Base-by-base conservation (phyloP, 2,113 vertebrate genomes). In the Melanerpes formicivorus region DNA sequence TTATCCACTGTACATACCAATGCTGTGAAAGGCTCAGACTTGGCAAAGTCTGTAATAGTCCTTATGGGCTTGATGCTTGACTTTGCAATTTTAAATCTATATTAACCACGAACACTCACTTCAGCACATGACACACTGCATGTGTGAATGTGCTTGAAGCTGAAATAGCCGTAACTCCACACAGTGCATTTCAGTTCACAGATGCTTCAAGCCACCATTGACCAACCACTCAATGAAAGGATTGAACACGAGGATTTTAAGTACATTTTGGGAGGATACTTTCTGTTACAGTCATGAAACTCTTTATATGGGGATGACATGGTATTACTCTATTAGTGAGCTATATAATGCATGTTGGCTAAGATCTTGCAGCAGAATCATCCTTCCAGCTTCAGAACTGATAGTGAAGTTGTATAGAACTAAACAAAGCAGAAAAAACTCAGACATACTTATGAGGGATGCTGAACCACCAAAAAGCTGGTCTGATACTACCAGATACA, bases 201-300 rank as follows among this genome's bases (percentile, higher is more conserved):
- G 90, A 75, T 90, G 74, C 34, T 95, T 82, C 85, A 91, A 96
- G 73, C 84, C 78, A 85, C 42, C 19, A n/a, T 70, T 65, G 93
- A 96, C 63, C 93, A 91, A 91, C 63, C 75, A 84, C 77, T 88
- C 8, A 37, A 50, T 52, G 63, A 85, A 92, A 93, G 64, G 84
- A 74, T 90, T 40, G 55, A 86, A 78, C 79, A 90, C 59, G 64
- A 87, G 90, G 80, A 80, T 84, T 95, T 92, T 21, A 90, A 94
- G 87, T 87, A 72, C n/a, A 93, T 96, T 95, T 95, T 92, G 85
- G 77, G 67, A 54, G 76, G 79, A 86, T 86, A 84, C 62, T 84
- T 86, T 92, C 72, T 78, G 75, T 80, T 89, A 46, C 27, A 94
- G 73, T 80, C 83, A 46, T 40, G 75, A 88, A 95, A 77, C 72